Evolutionary conservation across 23 tunicate species (phyloP), one percentile per base, ranked within the genome.

Genomic region (Corella eumyota): DNA sequence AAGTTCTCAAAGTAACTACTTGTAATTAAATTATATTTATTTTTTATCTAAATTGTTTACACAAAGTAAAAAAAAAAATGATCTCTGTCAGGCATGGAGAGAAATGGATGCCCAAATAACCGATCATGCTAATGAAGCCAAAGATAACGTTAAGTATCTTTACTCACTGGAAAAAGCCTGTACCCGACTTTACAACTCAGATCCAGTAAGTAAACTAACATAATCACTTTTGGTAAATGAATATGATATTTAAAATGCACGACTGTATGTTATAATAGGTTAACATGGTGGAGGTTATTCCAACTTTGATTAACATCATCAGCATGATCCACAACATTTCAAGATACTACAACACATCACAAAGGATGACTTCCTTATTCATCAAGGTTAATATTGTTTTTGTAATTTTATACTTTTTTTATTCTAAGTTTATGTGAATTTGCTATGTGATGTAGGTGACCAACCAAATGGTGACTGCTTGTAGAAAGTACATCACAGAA

Each of bases 281-380:
- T 55, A 79, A 63, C 62, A 93, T 93, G 99, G 68, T 85, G 17
- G 99, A 93, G 73, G 84, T 85, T 25, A 77, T 93, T 13, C 99
- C 99, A 24, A 67, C 93, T 1, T 50, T 93, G 53, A 78, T 93
- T 68, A 93, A 93, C 75, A 80, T 87, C 77, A 93, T 93, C 83
- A 75, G 99, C 48, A 93, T 93, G 99, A 93, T 93, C 6, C 99
- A 93, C 64, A 80, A 87, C 73, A 75, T 93, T 25, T 79, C 91
- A 25, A 69, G 94, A 33, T 93, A 84, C 58, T 93, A 84, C 83
- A 93, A 93, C 79, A 93, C 99, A 26, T 84, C 99, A 31, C 90
- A 84, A 58, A 66, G 99, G 15, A 84, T 93, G 99, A 93, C 99
- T 35, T 84, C 99, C 5, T 64, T 93, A 5, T 93, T 93, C 45